Conservation (phyloP, 2,113 vertebrate species). For the Hydrolagus affinis region DNA sequence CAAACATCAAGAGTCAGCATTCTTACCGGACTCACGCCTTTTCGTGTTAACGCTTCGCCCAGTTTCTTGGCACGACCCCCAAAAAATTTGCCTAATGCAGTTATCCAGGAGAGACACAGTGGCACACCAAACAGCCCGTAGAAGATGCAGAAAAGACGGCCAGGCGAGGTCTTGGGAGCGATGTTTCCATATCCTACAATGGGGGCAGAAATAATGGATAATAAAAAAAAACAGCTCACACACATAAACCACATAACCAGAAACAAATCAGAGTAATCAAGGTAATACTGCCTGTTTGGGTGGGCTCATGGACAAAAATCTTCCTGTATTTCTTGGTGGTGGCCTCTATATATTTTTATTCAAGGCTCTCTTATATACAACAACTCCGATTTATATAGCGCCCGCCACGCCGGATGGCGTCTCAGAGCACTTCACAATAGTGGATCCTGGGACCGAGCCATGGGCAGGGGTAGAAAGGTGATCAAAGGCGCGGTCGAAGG, state of each 20-base stretch:
- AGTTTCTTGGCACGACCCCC: conserved; percentile 89
- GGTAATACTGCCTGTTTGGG: no score
- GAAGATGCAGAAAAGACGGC: conserved; percentile 91
- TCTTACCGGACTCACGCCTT: conserved; percentile 82
- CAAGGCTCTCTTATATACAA: no score
- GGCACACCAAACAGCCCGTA: conserved; percentile 93
- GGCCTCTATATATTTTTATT: no score
- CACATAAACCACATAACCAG: neutral
- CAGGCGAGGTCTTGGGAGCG: conserved; percentile 81
- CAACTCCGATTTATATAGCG: no score
- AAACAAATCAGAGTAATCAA: no score
- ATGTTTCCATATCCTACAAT: conserved; percentile 88
- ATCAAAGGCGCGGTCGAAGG: no score
- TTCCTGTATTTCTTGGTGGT: no score
- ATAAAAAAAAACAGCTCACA: neutral
- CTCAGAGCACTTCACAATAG: no score
- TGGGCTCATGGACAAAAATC: no score
- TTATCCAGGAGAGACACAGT: conserved; percentile 92
- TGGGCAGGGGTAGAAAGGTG: no score
- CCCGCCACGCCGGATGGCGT: no score
- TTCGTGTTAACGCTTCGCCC: conserved; percentile 84
- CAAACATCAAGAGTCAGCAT: neutral
- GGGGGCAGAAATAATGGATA: conserved; percentile 7
- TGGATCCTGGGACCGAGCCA: no score
- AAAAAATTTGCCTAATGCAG: conserved; percentile 94